phyloP scores from a whole-genome alignment of 2,113 vertebrate species.

The Galemys pyrenaicus region DNA sequence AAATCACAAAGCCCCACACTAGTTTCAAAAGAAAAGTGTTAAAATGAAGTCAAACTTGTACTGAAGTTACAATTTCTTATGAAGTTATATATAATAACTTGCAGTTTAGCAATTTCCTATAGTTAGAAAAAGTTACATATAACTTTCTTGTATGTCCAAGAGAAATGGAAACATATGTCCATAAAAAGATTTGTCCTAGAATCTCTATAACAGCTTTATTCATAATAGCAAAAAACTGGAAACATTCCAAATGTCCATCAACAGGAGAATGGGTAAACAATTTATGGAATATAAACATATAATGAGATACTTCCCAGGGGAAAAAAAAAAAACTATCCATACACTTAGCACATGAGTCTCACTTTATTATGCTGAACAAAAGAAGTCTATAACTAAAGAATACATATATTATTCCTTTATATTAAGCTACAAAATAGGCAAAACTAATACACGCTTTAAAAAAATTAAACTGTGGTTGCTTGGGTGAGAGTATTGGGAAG shows the following conservation, averaged over 20 bases:
- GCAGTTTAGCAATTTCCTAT: not conserved
- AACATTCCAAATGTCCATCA: slow-evolving; percentile 27
- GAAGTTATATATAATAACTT: not conserved
- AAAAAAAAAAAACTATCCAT: not conserved
- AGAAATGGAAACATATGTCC: slow-evolving; percentile 33
- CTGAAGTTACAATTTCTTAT: not conserved
- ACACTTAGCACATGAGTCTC: not conserved
- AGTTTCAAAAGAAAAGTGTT: not conserved
- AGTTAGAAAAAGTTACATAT: not conserved
- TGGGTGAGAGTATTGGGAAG: not conserved
- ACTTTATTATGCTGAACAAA: not conserved
- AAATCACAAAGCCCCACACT: not conserved
- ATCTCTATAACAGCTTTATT: not conserved
- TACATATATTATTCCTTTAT: not conserved
- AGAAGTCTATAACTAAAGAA: not conserved
- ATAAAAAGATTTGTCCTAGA: not conserved
- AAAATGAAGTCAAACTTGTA: not conserved
- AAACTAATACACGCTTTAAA: not conserved
- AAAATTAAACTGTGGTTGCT: not conserved
- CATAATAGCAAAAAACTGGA: not conserved
- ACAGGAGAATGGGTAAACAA: not conserved
- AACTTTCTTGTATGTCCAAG: not conserved
- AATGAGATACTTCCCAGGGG: not conserved
- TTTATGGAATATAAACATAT: not conserved
- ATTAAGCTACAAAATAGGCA: not conserved